Evolutionary conservation across 2,797 vertebrate genomes (phyloP), one percentile per base, ranked within the genome.

Genomic region (Bradypodion ventrale): DNA sequence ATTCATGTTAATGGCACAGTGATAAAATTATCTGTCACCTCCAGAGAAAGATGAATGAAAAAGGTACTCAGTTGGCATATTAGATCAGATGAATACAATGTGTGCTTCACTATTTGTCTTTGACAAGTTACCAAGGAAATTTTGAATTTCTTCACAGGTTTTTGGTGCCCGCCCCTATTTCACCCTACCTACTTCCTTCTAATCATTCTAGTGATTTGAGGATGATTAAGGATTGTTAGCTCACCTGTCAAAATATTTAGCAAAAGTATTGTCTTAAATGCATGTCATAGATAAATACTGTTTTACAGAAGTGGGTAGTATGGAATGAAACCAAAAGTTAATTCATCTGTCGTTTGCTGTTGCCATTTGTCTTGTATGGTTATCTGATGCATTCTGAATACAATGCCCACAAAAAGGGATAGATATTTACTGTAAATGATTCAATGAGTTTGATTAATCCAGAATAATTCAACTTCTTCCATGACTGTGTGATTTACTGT

Each of bases 191-290:
- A 42, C 44, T 40, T 63, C 81, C 66, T 35, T 75, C 66, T 72
- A 91, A 87, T 72, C 78, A 87, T 84, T 82, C 49, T 83, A 65
- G 72, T 21, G 6, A 73, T 74, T 37, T 79, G 69, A 89, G 87
- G 88, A 91, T 89, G 82, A 89, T 87, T 87, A 82, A 88, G 86
- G 70, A 83, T 91, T 90, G 80, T 87, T 89, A 89, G 46, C 68
- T 88, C 65, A 83, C 40, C 84, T 56, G 82, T 81, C 40, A 85
- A 87, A 94, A 92, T 65, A 79, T 75, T 60, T 66, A 79, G 56
- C 49, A 79, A 46, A 83, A 87, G 49, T 60, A 87, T 52, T 87
- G 70, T 78, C 49, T 83, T 35, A 85, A 90, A 92, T 89, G 63
- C 83, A 83, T 76, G 59, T 75, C 82, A 1, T 40, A 49, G 32